Evolutionary conservation across 2,113 vertebrate species (phyloP).

Genomic region (Macroglossus sobrinus): DNA sequence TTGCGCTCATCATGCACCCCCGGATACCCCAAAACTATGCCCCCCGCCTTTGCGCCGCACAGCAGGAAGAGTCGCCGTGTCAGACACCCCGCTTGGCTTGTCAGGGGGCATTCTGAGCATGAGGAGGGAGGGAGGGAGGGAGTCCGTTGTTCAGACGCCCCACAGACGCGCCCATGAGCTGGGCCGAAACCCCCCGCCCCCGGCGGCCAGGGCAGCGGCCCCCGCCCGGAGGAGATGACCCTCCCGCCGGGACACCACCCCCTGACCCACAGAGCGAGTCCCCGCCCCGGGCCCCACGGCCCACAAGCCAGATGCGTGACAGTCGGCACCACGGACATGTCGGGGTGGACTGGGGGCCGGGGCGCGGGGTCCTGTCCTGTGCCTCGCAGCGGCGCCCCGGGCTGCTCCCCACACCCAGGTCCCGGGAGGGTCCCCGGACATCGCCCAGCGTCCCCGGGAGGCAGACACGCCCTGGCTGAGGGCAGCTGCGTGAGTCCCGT

Average conservation of each 20-base stretch:
- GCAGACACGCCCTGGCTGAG: background rate
- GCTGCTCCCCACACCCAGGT: background rate
- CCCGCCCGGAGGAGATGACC: background rate
- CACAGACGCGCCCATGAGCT: background rate
- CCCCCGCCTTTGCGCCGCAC: rapidly evolving
- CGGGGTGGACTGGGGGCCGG: background rate
- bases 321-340: background rate
- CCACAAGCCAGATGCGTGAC: background rate
- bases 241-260: rapidly evolving
- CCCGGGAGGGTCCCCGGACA: background rate
- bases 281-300: background rate
- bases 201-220: too few relatives aligned
- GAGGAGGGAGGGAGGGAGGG: background rate
- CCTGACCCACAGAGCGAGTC: rapidly evolving
- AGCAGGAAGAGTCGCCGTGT: background rate
- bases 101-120: background rate
- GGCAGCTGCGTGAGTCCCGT: background rate
- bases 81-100: background rate
- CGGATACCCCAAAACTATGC: background rate
- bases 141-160: background rate
- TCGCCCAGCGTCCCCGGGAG: background rate
- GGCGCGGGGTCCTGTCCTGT: background rate
- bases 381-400: background rate
- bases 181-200: background rate
- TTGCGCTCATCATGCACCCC: background rate